Evolutionary conservation across 2,113 vertebrate species (phyloP), one percentile per base, ranked within the genome.

Genomic region (Nannobrachium achirus): DNA sequence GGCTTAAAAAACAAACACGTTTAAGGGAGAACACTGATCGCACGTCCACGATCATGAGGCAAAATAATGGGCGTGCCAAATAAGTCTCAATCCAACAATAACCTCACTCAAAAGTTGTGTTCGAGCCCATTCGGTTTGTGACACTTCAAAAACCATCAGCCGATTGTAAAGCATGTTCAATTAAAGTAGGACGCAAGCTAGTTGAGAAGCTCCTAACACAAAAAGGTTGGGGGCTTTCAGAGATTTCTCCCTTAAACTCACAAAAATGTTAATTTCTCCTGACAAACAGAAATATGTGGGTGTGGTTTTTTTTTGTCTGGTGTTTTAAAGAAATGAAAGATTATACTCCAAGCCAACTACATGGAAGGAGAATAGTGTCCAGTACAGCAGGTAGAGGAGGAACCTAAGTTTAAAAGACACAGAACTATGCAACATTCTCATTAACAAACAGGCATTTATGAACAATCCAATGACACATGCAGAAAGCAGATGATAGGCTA

Each of bases 391-490:
- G 94, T 95, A 90, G 92, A 97, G 81, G 95, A 33, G 25, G 25
- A 33, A 97, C 95, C 95, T 98, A 95, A 91, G 94, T 95, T 95
- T 93, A 95, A 96, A 89, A 95, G 95, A 98, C 95, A 96, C 94
- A 94, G 78, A 95, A 97, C 94, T 98, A 96, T 94, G 96, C 94
- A 96, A 97, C 97, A 97, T 95, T 97, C 95, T 96, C 95, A 95
- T 95, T 97, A 96, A 93, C 88, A 92, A 95, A 97, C 96, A 98
- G 92, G 96, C 95, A 97, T 94, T 95, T 96, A 94, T 95, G 95
- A 97, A 97, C 95, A 97, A 92, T 96, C 94, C 95, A 93, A 97
- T 98, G 97, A 96, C 93, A 96, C 97, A 96, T 98, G 97, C 96
- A 95, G 91, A 95, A 96, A 98, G 96, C 96, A 96, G 95, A 96